Percentiles rank a stretch among this genome's conserved stretches.
phyloP scores from a whole-genome alignment of 2,888 invertebrate genomes.

The Sussaba pulchella region DNA sequence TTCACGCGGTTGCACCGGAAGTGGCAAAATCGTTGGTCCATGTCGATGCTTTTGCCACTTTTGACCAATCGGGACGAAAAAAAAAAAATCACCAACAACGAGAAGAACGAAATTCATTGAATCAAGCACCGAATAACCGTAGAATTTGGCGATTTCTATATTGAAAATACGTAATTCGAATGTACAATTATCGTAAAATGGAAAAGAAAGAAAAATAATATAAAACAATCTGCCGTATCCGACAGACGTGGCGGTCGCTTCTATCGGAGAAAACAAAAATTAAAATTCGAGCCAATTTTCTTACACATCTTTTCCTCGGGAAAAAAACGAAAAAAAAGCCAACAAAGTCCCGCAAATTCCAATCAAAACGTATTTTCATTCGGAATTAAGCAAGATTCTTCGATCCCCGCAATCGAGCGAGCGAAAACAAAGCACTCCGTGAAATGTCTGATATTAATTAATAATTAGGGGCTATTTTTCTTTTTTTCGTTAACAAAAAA shows the following conservation, averaged over 20 bases:
- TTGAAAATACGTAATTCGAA: conserved; percentile 30
- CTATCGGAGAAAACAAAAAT: neutral
- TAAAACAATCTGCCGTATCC: conserved; percentile 9
- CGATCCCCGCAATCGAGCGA: conserved; percentile 49
- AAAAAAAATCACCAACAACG: no score
- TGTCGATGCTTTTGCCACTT: no score
- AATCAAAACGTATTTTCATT: conserved; percentile 52
- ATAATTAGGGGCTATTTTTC: neutral
- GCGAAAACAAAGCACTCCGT: conserved; percentile 46
- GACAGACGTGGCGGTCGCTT: neutral
- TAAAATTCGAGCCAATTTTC: conserved; percentile 25
- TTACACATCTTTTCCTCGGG: conserved; percentile 19
- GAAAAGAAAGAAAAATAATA: neutral
- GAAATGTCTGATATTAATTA: conserved; percentile 55
- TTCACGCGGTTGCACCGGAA: no score
- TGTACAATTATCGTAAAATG: neutral
- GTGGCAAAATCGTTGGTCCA: no score
- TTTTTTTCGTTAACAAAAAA: conserved; percentile 8
- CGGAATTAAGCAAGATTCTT: conserved; percentile 39
- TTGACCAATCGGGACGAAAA: neutral
- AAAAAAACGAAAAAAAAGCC: conserved; percentile 36
- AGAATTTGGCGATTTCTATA: conserved; percentile 53
- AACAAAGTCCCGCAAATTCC: neutral
- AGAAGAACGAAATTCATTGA: no score
- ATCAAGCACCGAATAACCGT: conserved; percentile 29